Base-by-base conservation (phyloP, 2,888 invertebrate species). In the Synanthedon myopaeformis region DNA sequence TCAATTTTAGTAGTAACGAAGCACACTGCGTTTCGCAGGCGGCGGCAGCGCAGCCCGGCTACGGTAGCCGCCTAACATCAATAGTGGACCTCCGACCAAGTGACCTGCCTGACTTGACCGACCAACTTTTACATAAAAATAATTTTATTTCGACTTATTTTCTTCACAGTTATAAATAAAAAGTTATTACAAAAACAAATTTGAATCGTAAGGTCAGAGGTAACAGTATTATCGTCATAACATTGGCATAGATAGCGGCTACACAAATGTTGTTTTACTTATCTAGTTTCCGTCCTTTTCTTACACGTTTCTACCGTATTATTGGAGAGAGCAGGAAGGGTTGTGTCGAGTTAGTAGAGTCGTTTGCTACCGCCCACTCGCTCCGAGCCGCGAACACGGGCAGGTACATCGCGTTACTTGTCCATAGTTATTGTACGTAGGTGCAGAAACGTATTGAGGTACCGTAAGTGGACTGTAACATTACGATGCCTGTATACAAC, bases 151-250 rank as follows among this genome's bases (percentile, higher is more conserved):
- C 35, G 8, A 35, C 35, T 35, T 4, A 10, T 51, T 17, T 51
- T 10, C 41, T 13, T 51, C 12, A 41, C 17, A 51, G 23, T 23
- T 23, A 23, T 23, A 23, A 51, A 8, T 51, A 12, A 41, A 17
- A 41, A 23, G 5, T 5, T 23, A n/a, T 41, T 51, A 51, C 17
- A 14, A 6, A 14, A 41, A 28, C 41, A 42, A 14, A 42, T 42
- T 42, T 42, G 17, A 49, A 48, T 42, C 51, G 28, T 49, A 61
- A 67, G 79, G 78, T 81, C 77, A 79, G 67, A 77, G 72, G 77
- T 78, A 74, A 74, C 73, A 63, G 70, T 73, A 76, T 74, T 77
- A 78, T 74, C 73, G 66, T 66, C 62, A 63, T 61, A 64, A 68
- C 64, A 69, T 72, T 68, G 61, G 63, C 68, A 67, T 67, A 72